A percentile compares a stretch with the other conserved stretches of the same genome.
phyloP scores from a whole-genome alignment of 2,888 invertebrate species.

The Nephrotoma flavescens region DNA sequence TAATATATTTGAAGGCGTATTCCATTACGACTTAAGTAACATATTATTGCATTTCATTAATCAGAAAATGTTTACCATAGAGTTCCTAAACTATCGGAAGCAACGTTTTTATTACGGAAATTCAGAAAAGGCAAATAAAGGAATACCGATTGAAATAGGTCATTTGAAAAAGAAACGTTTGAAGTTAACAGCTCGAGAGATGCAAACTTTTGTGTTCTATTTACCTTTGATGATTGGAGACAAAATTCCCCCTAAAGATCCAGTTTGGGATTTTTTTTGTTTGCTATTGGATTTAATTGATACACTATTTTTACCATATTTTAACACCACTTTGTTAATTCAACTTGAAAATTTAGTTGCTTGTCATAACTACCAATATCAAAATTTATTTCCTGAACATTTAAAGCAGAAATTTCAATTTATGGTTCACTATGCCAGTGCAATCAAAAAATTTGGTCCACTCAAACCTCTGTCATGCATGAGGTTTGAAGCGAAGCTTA shows the following conservation, averaged over 20 bases:
- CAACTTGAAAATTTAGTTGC: background rate
- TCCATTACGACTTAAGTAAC: background rate
- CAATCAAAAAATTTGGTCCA: background rate
- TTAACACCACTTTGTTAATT: background rate
- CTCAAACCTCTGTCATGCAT: background rate
- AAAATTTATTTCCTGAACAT: background rate
- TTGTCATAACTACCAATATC: background rate
- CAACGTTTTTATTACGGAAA: background rate
- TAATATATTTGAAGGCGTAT: background rate
- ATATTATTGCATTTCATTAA: background rate
- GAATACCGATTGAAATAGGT: background rate
- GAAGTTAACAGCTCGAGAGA: slow-evolving; percentile 8
- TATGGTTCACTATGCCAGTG: background rate
- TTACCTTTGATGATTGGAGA: slow-evolving; percentile 7
- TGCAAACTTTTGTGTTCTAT: slow-evolving; percentile 5
- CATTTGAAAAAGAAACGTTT: slow-evolving; percentile 8
- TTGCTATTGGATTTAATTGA: slow-evolving; percentile 1
- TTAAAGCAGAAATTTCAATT: background rate
- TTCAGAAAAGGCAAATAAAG: background rate
- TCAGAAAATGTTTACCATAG: background rate
- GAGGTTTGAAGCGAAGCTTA: background rate
- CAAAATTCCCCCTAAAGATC: background rate
- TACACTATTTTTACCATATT: background rate
- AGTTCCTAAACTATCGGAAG: background rate
- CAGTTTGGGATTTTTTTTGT: slow-evolving; percentile 8